Percentiles rank a stretch among this genome's conserved stretches.
Evolutionary conservation across 2,797 vertebrate species (phyloP).

Genomic region (Odontamblyopus lacepedii): DNA sequence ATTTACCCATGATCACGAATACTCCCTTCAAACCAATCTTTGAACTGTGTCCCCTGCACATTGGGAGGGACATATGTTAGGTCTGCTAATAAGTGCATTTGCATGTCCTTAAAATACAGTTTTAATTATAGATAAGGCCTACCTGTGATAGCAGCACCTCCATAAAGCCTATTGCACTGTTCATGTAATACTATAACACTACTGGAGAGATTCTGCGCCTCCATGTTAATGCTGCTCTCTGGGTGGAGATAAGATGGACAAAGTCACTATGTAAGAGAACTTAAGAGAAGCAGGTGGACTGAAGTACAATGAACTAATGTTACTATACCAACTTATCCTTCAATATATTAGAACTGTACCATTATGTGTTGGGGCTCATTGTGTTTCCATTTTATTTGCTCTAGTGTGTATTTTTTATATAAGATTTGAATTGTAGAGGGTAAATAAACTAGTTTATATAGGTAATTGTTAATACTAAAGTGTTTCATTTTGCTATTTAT

Average conservation of each 20-base stretch:
- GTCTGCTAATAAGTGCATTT: constrained; percentile 72
- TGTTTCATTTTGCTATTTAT: no score
- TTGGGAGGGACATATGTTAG: constrained; percentile 66
- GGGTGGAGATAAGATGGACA: constrained; percentile 45
- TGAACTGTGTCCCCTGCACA: constrained; percentile 57
- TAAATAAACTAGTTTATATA: no score
- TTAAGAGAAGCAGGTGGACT: background rate
- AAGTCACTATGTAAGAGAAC: constrained; percentile 2
- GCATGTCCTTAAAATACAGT: constrained; percentile 72
- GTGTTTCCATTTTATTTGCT: no score
- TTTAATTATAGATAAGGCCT: constrained; percentile 78
- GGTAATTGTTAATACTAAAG: no score
- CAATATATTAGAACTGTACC: background rate
- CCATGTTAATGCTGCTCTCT: constrained; percentile 43
- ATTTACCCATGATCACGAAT: constrained; percentile 73
- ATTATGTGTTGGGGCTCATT: background rate
- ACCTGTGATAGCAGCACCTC: constrained; percentile 60
- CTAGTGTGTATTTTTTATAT: no score
- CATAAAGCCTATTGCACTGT: constrained; percentile 16
- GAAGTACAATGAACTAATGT: background rate
- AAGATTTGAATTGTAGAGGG: no score
- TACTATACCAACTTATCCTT: no score
- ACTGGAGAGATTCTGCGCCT: constrained; percentile 42
- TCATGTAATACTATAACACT: constrained; percentile 20
- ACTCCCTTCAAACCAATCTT: constrained; percentile 63